A percentile compares a stretch with the other conserved stretches of the same genome.
Conservation (phyloP, 2,797 vertebrate species). For the Pseudocheirus occidentalis region DNA sequence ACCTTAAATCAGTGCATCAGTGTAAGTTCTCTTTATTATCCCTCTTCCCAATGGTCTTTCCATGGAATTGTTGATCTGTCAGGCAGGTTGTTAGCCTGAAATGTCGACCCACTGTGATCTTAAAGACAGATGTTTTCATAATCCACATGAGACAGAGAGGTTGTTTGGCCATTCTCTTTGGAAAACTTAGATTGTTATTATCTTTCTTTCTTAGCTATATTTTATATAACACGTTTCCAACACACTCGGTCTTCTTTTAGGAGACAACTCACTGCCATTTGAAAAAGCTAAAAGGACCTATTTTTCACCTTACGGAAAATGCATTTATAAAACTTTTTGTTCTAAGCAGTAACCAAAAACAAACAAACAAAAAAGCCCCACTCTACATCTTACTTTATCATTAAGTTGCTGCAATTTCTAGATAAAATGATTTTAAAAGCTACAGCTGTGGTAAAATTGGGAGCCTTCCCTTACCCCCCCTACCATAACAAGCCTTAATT, state of each 20-base stretch:
- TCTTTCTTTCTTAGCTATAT: slow-evolving; percentile 47
- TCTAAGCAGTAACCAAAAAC: slow-evolving; percentile 54
- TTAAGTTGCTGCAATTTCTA: slow-evolving; percentile 65
- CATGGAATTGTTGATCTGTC: background rate
- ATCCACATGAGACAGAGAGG: background rate
- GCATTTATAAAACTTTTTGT: slow-evolving; percentile 63
- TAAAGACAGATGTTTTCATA: background rate
- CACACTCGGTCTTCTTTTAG: slow-evolving; percentile 35
- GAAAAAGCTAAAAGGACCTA: slow-evolving; percentile 60
- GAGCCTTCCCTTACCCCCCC: background rate
- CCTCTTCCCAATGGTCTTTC: background rate
- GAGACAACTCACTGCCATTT: slow-evolving; percentile 60
- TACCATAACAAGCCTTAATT: slow-evolving; percentile 25
- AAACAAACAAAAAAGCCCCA: background rate
- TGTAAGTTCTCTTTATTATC: background rate
- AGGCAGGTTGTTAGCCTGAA: background rate
- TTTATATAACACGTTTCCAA: slow-evolving; percentile 44
- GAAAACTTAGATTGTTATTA: background rate
- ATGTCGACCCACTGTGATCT: background rate
- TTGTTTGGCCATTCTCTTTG: slow-evolving; percentile 4
- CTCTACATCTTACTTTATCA: slow-evolving; percentile 60
- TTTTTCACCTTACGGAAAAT: slow-evolving; percentile 68
- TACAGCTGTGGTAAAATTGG: slow-evolving; percentile 60
- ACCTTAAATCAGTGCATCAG: background rate
- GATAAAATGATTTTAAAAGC: slow-evolving; percentile 59